Conservation (phyloP, 2,113 vertebrate genomes). For the Charadrius vociferus region DNA sequence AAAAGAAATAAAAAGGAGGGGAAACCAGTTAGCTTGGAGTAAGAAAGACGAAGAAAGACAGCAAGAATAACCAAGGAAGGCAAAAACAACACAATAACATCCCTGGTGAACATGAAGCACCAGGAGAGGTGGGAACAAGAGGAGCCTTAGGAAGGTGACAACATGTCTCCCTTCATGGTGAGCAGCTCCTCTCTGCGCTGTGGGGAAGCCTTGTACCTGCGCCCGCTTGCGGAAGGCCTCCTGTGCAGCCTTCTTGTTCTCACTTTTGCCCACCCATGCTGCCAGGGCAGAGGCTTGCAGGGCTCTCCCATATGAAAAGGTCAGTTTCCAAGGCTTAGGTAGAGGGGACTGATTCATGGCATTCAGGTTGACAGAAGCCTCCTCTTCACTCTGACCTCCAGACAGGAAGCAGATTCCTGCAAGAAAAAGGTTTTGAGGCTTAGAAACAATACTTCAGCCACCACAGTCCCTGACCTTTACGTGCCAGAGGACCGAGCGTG, state of each 20-base stretch:
- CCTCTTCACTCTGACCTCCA: conserved; percentile 96
- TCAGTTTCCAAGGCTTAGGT: conserved; percentile 91
- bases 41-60: not conserved
- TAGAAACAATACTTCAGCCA: not conserved
- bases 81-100: not conserved
- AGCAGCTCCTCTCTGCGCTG: not conserved
- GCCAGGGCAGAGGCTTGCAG: conserved; percentile 93
- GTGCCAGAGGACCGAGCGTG: not conserved
- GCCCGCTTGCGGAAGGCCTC: conserved; percentile 88
- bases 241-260: conserved; percentile 88
- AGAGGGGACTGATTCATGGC: conserved; percentile 92
- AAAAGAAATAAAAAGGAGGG: not conserved
- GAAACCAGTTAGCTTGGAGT: not conserved
- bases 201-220: conserved; percentile 73
- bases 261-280: conserved; percentile 87
- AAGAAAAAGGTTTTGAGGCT: not conserved
- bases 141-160: not conserved
- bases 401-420: conserved; percentile 96
- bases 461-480: not conserved
- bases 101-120: not conserved
- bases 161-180: not conserved
- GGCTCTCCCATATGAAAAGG: conserved; percentile 94
- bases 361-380: conserved; percentile 92
- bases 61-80: not conserved
- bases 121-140: rapidly evolving